Base-by-base conservation (phyloP, 2,888 invertebrate species). In the Uropetala carovei region DNA sequence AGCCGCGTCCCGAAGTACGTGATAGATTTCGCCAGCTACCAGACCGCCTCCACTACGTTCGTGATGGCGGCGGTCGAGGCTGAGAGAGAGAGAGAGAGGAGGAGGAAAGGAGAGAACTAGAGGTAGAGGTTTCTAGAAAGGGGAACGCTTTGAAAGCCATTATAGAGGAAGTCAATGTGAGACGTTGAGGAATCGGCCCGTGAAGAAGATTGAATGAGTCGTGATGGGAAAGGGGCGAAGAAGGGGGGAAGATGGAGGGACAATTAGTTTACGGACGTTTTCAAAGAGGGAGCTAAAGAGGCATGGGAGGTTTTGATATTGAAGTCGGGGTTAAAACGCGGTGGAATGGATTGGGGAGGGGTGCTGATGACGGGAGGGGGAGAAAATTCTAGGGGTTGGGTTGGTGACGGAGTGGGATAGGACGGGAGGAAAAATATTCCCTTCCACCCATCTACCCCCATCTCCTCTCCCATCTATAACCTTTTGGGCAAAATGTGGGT, bases 171-270 rank as follows among this genome's bases (percentile, higher is more conserved):
- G 86, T 60, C 60, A 60, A 60, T 60, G 86, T 59, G 60, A 86
- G 86, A 86, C 86, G 27, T 27, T 86, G 86, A 86, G 86, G 86
- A 86, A 86, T 86, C 60, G 86, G 86, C n/a, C 86, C 86, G 86
- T 86, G 86, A 86, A 86, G 60, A 27, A 86, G 86, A 60, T 86
- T 86, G 86, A 86, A 86, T 86, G 86, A 86, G 60, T 86, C 85
- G 57, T 82, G 43, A 43, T 82, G 82, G 30, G 2, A 75, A 22
- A 22, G 43, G 82, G 82, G 30, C 43, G 43, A 43, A 13, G 9
- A 68, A 22, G 59, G 27, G 57, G n/a, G 58, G 11, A 43, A n/a
- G 43, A 27, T 58, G 59, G 57, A 16, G 60, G 60, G 86, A 60
- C 86, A 86, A 86, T 86, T 86, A 86, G 86, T 86, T 86, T 86